phyloP scores from a whole-genome alignment of 2,113 vertebrate species.

The Hystrix brachyura region DNA sequence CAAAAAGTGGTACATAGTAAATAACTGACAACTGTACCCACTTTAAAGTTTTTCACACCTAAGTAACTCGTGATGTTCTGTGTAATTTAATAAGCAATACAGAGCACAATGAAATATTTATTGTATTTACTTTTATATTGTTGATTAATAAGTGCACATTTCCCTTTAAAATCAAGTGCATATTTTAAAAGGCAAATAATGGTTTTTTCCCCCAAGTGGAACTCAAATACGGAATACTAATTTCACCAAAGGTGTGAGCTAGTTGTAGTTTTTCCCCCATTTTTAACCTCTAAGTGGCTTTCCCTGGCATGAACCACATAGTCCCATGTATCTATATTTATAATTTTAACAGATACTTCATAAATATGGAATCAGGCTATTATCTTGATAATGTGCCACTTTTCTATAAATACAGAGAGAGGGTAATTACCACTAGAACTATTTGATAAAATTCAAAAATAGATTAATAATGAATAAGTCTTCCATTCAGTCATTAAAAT shows the following conservation, averaged over 20 bases:
- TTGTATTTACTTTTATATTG: not conserved
- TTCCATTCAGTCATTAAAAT: slow-evolving; percentile 89
- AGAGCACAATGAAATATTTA: not conserved
- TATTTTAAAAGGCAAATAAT: slow-evolving; percentile 58
- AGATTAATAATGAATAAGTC: slow-evolving; percentile 90
- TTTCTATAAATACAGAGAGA: slow-evolving; percentile 90
- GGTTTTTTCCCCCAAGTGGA: slow-evolving; percentile 30
- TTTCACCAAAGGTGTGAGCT: slow-evolving; percentile 75
- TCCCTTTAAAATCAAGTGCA: slow-evolving; percentile 64
- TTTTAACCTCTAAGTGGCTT: slow-evolving; percentile 82
- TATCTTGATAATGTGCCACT: slow-evolving; percentile 88
- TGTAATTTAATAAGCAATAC: slow-evolving; percentile 33
- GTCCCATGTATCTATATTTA: slow-evolving; percentile 87
- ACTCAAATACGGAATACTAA: slow-evolving; percentile 73
- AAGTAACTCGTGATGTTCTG: not conserved
- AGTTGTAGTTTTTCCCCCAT: slow-evolving; percentile 66
- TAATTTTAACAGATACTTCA: slow-evolving; percentile 88
- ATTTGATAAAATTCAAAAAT: slow-evolving; percentile 90
- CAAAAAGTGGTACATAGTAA: not conserved
- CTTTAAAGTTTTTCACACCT: not conserved
- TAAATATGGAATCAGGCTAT: slow-evolving; percentile 90
- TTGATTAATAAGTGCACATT: slow-evolving; percentile 53
- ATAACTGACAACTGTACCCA: not conserved
- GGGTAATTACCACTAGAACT: slow-evolving; percentile 88
- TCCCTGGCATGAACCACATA: slow-evolving; percentile 79